Percentiles rank a stretch among this genome's conserved stretches.
Evolutionary conservation across 2,888 invertebrate species (phyloP).

Genomic region (Prosopocoilus inquinatus): DNA sequence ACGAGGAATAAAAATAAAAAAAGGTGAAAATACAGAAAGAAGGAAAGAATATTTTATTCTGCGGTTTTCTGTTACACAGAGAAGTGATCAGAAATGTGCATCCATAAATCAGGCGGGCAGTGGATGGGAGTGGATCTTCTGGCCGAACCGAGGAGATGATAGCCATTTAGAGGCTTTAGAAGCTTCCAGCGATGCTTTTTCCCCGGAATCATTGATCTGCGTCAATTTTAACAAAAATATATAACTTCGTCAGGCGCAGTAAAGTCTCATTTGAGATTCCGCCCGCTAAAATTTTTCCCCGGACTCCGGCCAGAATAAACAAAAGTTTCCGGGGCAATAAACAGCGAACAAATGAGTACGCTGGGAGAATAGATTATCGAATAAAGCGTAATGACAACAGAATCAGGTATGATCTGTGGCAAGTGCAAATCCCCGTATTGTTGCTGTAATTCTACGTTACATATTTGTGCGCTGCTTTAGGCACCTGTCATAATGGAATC

Average conservation of each 20-base stretch:
- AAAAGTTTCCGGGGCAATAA: neutral
- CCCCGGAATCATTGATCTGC: neutral
- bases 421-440: conserved; percentile 31
- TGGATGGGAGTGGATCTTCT: conserved; percentile 39
- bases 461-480: conserved; percentile 24
- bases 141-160: conserved; percentile 42
- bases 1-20: no score
- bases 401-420: conserved; percentile 39
- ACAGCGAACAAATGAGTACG: conserved; percentile 11
- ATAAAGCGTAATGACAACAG: conserved; percentile 33
- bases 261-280: no score
- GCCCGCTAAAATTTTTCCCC: no score
- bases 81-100: conserved; percentile 25
- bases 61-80: neutral
- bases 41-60: neutral
- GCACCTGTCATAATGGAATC: conserved; percentile 25
- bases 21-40: no score
- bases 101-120: conserved; percentile 42
- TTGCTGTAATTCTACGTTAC: conserved; percentile 22
- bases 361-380: conserved; percentile 15
- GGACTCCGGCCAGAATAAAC: no score
- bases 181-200: conserved; percentile 21
- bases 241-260: neutral
- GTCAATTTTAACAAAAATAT: conserved; percentile 1
- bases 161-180: conserved; percentile 45